These are phyloP conservation scores for Micrasema longulum DNA, from an alignment of 1,140 invertebrate species.

Conservation along the genomic window DNA sequence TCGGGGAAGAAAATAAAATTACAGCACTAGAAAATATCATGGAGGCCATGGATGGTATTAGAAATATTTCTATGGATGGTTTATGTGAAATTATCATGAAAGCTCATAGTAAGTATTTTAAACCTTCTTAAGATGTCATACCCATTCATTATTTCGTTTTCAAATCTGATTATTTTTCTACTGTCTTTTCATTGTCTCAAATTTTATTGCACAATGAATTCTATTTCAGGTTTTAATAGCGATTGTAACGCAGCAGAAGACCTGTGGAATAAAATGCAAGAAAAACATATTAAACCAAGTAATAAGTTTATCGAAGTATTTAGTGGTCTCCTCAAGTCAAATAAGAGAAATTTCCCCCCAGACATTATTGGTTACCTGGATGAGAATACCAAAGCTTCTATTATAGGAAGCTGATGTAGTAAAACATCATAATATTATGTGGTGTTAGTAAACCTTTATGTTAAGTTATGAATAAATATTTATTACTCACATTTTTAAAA, in stretches of 20 bases:
- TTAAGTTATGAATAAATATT: too few relatives aligned
- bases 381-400: conserved; percentile 1
- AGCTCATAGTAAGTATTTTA: conserved; percentile 66
- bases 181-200: too few relatives aligned
- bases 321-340: conserved; percentile 58
- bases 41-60: conserved; percentile 58
- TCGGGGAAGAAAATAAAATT: conserved; percentile 65
- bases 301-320: conserved; percentile 60
- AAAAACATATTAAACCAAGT: conserved; percentile 59
- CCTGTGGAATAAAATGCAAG: conserved; percentile 64
- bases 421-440: too few relatives aligned
- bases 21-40: conserved; percentile 62
- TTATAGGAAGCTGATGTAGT: not conserved
- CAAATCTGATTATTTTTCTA: too few relatives aligned
- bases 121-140: too few relatives aligned
- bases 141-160: too few relatives aligned
- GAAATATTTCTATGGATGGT: conserved; percentile 57
- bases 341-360: conserved; percentile 59
- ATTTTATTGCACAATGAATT: not conserved
- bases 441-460: too few relatives aligned
- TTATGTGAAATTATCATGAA: conserved; percentile 66
- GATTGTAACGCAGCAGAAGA: conserved; percentile 61
- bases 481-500: too few relatives aligned
- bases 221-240: conserved; percentile 64
- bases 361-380: conserved; percentile 53